Evolutionary conservation across 2,888 invertebrate genomes (phyloP).

Genomic region (Theretra japonica): DNA sequence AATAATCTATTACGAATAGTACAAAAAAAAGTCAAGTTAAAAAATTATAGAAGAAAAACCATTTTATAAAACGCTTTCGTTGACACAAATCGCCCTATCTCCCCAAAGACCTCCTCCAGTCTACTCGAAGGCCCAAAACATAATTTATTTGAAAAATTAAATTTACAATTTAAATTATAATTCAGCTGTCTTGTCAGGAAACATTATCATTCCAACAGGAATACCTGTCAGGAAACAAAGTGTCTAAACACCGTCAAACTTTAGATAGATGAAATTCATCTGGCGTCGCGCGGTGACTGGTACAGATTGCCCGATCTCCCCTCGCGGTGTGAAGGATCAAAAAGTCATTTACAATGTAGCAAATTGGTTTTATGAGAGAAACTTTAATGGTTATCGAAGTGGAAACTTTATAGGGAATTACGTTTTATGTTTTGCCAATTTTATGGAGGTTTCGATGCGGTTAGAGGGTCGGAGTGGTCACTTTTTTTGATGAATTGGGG

Average conservation of each 20-base stretch:
- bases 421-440: conserved; percentile 14
- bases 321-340: conserved; percentile 23
- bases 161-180: not conserved
- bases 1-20: too few relatives aligned
- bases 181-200: not conserved
- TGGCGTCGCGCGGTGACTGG: not conserved
- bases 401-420: conserved; percentile 23
- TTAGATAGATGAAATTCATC: not conserved
- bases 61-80: not conserved
- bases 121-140: not conserved
- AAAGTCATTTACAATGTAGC: conserved; percentile 13
- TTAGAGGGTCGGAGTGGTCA: not conserved
- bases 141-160: not conserved
- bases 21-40: too few relatives aligned
- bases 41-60: not conserved
- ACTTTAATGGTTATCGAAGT: conserved; percentile 23
- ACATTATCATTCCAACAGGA: not conserved
- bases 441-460: conserved; percentile 7
- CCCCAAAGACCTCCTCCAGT: too few relatives aligned
- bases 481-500: not conserved
- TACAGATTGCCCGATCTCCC: conserved; percentile 14
- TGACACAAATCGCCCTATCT: not conserved
- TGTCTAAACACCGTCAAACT: conserved; percentile 12
- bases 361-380: conserved; percentile 25
- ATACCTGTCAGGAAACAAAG: not conserved